Evolutionary conservation across 2,888 invertebrate species (phyloP).

Genomic region (Caenorhabditis zanzibari): DNA sequence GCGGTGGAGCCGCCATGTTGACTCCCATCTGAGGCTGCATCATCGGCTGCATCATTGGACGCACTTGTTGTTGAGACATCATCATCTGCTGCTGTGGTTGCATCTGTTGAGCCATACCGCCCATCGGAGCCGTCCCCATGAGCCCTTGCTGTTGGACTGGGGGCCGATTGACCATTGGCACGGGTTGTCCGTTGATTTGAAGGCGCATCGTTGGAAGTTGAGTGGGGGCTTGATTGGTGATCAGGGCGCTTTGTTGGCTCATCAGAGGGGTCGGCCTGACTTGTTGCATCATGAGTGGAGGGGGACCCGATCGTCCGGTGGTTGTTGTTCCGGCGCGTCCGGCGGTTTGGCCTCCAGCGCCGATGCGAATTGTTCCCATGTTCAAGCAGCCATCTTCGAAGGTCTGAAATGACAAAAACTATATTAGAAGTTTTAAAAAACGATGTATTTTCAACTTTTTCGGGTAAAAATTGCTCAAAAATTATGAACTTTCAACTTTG

Average conservation of each 20-base stretch:
- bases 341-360: constrained; percentile 9
- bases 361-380: constrained; percentile 81
- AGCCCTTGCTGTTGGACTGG: constrained; percentile 44
- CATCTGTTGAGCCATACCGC: constrained; percentile 41
- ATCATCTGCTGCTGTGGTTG: constrained; percentile 49
- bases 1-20: constrained; percentile 50
- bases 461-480: too few species aligned
- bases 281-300: constrained; percentile 64
- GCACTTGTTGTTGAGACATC: constrained; percentile 44
- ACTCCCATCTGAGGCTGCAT: constrained; percentile 33
- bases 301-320: constrained; percentile 56
- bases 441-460: too few species aligned
- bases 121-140: constrained; percentile 47
- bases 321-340: constrained; percentile 18
- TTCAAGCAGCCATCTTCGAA: constrained; percentile 68
- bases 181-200: constrained; percentile 60
- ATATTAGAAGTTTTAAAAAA: too few species aligned
- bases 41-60: constrained; percentile 50
- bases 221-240: background rate
- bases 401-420: constrained; percentile 9
- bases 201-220: constrained; percentile 57
- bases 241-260: constrained; percentile 21
- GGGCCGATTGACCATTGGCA: constrained; percentile 53
- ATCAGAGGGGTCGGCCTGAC: constrained; percentile 42
- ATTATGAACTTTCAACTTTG: too few species aligned